phyloP scores from a whole-genome alignment of 37 sponge, comb jelly and placozoan species.

The Dysidea cf. avara region DNA sequence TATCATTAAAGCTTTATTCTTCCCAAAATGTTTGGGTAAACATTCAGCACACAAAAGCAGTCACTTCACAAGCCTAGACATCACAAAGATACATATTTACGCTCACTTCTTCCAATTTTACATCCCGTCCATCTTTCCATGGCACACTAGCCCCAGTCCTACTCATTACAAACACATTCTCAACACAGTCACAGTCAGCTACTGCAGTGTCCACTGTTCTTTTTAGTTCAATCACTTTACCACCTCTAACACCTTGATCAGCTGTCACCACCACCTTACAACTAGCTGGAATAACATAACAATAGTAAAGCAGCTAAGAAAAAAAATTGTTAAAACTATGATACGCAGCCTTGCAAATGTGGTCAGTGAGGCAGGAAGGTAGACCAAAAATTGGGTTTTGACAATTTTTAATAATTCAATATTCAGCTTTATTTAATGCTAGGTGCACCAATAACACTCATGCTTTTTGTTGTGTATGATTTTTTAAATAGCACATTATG shows the following conservation, averaged over 20 bases:
- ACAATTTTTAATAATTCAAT: no score
- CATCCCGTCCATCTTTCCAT: constrained; percentile 56
- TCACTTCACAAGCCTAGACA: background rate
- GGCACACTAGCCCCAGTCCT: constrained; percentile 79
- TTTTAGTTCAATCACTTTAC: constrained; percentile 88
- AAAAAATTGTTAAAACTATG: no score
- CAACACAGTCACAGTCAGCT: constrained; percentile 60
- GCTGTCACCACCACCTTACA: constrained; percentile 80
- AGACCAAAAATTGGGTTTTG: no score
- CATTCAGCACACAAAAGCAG: background rate
- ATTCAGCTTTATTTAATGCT: no score
- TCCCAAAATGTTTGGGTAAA: background rate
- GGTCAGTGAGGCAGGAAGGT: no score
- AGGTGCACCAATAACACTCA: no score
- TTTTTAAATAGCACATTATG: no score
- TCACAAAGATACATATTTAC: background rate
- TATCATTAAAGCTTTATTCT: background rate
- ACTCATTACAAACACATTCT: constrained; percentile 73
- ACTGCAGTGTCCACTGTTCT: constrained; percentile 87
- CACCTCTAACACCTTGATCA: constrained; percentile 88
- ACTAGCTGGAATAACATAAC: constrained; percentile 37
- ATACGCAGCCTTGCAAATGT: no score
- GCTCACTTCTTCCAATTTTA: constrained; percentile 73
- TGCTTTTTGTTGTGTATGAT: no score
- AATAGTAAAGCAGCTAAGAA: no score